These are phyloP conservation scores for Pao palembangensis DNA, from an alignment of 2,113 vertebrate species.

Conservation along the genomic window DNA sequence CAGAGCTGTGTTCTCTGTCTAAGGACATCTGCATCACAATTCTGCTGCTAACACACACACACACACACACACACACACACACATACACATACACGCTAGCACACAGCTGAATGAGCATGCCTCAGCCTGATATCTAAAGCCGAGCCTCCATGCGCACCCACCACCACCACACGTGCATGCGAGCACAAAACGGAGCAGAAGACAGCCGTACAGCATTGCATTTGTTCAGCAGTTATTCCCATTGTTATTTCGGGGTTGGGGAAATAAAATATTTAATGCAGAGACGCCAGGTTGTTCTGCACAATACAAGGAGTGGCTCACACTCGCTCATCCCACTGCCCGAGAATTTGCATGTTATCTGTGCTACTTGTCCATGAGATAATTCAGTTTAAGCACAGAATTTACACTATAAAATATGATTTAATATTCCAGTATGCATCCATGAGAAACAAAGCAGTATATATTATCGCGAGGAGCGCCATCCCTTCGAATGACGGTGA, in stretches of 20 bases:
- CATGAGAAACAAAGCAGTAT: too few species aligned
- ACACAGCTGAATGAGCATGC: background rate
- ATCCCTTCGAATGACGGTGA: conserved; percentile 49
- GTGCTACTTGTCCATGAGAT: too few species aligned
- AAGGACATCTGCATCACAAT: conserved; percentile 47
- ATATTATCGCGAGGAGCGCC: conserved; percentile 22
- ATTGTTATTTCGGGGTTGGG: too few species aligned
- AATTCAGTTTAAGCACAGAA: too few species aligned
- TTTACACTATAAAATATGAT: too few species aligned
- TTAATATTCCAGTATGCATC: too few species aligned
- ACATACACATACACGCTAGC: conserved; percentile 7
- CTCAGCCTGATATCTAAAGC: conserved; percentile 3
- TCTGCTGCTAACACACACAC: conserved; percentile 6
- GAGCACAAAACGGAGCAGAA: background rate
- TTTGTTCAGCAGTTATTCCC: background rate
- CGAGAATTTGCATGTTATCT: too few species aligned
- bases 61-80: conserved; percentile 11
- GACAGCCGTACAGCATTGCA: background rate
- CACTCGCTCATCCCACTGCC: too few species aligned
- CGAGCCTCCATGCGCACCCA: background rate
- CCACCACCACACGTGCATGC: background rate
- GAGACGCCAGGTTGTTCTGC: too few species aligned
- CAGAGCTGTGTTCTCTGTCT: conserved; percentile 23
- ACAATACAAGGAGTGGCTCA: too few species aligned
- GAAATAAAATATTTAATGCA: too few species aligned